Base-by-base conservation (phyloP, 2,797 vertebrate species). In the Knipowitschia caucasica region DNA sequence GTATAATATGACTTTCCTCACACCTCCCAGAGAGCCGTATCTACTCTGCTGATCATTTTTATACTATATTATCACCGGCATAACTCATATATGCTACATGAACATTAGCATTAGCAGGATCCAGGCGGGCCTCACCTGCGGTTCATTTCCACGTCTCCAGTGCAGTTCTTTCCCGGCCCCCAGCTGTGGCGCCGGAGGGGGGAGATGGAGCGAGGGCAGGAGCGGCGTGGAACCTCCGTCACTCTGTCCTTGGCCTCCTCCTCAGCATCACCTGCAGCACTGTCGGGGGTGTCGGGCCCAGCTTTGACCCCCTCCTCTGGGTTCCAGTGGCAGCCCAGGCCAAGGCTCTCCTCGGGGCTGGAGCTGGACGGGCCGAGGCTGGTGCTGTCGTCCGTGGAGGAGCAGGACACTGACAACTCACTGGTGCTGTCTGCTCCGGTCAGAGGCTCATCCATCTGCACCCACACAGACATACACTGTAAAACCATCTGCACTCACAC, bases 181-280 rank as follows among this genome's bases (percentile, higher is more conserved):
- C 96, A 99, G 72, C 96, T 99, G 85, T 99, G 96, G 31, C 96
- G 91, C 1, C 96, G 92, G 64, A 94, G 94, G 0, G 96, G 95
- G 0, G 96, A 98, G 35, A 93, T 78, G 0, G 95, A 94, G 43
- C 94, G 91, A 55, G 89, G 81, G 50, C 88, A 87, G 29, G 91
- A 73, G 15, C 84, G 87, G 17, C 74, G 75, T 0, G 86, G 11
- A 46, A 94, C 95, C n/a, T 98, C 94, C 0, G 91, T 91, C 69
- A 98, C 88, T 27, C 93, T 84, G 85, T 98, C 95, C 86, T 92
- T 90, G 50, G 95, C 92, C 67, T 98, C 94, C 50, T 96, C 95
- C 27, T 95, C 94, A 36, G 86, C 85, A 21, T 96, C 94, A 1
- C 58, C 70, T 36, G 64, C 77, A 29, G 57, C 77, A 15, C 56